A percentile compares a stretch with the other conserved stretches of the same genome.
Conservation (phyloP, 2,797 vertebrate genomes). For the Semaprochilodus insignis region DNA sequence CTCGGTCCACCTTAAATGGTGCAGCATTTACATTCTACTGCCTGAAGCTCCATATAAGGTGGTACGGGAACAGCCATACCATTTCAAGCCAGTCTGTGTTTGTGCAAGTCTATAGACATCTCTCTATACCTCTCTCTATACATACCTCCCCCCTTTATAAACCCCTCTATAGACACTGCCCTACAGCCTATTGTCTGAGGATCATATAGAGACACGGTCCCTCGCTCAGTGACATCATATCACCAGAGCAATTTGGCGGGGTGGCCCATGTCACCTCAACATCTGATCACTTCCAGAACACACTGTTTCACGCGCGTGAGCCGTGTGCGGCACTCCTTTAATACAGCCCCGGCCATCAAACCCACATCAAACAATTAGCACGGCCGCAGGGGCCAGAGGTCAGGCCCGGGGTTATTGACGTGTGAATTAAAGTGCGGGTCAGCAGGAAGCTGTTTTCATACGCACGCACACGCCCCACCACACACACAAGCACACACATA, state of each 20-base stretch:
- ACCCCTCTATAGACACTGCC: neutral
- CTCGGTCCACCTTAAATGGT: no score
- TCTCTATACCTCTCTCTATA: neutral
- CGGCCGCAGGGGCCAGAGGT: constrained; percentile 77
- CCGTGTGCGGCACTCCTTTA: constrained; percentile 65
- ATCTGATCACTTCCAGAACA: constrained; percentile 58
- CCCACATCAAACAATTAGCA: constrained; percentile 82
- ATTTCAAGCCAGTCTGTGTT: constrained; percentile 8
- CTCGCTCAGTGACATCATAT: constrained; percentile 12
- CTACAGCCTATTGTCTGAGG: constrained; percentile 2
- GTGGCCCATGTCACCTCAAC: neutral
- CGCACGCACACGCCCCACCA: constrained; percentile 16
- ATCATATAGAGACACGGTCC: neutral
- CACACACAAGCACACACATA: constrained; percentile 20
- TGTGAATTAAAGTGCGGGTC: constrained; percentile 83
- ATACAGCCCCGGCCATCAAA: constrained; percentile 76
- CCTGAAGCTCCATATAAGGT: no score
- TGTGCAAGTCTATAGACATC: neutral
- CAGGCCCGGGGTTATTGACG: constrained; percentile 78
- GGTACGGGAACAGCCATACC: constrained; percentile 21
- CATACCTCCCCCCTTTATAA: neutral
- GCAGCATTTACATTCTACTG: no score
- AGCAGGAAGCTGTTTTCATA: constrained; percentile 81
- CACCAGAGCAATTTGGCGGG: neutral
- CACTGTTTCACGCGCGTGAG: constrained; percentile 31